Evolutionary conservation across 2,888 invertebrate genomes (phyloP).

Genomic region (Eurois occulta): DNA sequence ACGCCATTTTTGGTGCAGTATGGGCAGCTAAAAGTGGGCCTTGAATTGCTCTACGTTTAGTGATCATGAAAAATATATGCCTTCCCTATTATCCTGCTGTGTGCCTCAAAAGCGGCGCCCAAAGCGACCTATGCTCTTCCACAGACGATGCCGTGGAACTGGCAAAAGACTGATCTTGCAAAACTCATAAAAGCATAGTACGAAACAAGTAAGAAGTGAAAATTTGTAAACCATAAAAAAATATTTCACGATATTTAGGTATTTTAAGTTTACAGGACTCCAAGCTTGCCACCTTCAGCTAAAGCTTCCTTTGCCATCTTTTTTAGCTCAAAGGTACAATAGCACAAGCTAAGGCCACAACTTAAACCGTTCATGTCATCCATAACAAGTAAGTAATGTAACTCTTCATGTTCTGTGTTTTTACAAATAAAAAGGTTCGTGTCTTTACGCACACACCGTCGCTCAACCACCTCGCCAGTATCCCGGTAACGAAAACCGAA

Average conservation of each 20-base stretch:
- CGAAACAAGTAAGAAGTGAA: not conserved
- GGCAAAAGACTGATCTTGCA: not conserved
- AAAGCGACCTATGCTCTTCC: not conserved
- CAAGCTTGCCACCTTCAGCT: not conserved
- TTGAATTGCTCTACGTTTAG: not conserved
- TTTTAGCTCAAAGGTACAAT: not conserved
- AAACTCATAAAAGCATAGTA: not conserved
- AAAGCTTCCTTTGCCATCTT: too few species aligned
- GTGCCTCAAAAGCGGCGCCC: not conserved
- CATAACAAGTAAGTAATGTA: not conserved
- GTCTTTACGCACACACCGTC: not conserved
- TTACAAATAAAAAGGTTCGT: not conserved
- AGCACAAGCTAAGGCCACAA: not conserved
- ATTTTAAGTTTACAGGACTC: not conserved
- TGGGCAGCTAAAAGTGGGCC: conserved; percentile 4
- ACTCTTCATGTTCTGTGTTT: not conserved
- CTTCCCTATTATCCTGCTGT: not conserved
- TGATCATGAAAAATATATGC: not conserved
- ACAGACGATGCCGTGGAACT: not conserved
- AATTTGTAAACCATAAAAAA: not conserved
- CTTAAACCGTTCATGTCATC: not conserved
- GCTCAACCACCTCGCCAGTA: not conserved
- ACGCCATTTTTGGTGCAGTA: conserved; percentile 24
- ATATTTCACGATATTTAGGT: not conserved
- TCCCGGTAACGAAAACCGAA: not conserved